Evolutionary conservation across 2,888 invertebrate genomes (phyloP).

Genomic region (Steromphala cineraria): DNA sequence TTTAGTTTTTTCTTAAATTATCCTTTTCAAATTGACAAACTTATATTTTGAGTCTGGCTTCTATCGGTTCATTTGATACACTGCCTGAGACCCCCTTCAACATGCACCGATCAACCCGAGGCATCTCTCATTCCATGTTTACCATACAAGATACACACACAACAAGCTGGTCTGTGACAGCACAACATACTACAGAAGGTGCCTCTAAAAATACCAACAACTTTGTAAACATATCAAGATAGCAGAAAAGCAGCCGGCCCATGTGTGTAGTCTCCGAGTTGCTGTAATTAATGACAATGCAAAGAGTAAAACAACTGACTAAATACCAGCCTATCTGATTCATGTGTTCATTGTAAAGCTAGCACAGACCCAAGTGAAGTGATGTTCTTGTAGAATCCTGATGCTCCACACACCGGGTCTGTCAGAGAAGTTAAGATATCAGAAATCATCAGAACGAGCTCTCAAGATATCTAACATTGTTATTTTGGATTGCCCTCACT

Average conservation of each 20-base stretch:
- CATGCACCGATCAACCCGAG: background rate
- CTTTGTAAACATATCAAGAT: background rate
- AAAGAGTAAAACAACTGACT: conserved; percentile 1
- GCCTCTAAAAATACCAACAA: conserved; percentile 1
- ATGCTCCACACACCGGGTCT: no score
- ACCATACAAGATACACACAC: background rate
- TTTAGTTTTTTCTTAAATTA: no score
- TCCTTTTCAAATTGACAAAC: no score
- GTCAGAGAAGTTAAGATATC: no score
- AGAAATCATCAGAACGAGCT: no score
- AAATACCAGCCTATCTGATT: conserved; percentile 9
- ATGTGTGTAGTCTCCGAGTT: background rate
- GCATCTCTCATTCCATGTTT: background rate
- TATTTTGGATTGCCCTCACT: no score
- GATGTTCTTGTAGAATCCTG: no score
- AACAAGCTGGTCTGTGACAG: background rate
- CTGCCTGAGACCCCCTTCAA: background rate
- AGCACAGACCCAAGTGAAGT: background rate
- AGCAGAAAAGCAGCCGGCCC: background rate
- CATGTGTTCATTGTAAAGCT: background rate
- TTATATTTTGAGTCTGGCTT: background rate
- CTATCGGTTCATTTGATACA: background rate
- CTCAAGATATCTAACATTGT: no score
- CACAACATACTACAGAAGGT: background rate
- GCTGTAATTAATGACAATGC: conserved; percentile 6